Base-by-base conservation (phyloP, 2,888 invertebrate genomes). In the Meghimatium bilineatum region DNA sequence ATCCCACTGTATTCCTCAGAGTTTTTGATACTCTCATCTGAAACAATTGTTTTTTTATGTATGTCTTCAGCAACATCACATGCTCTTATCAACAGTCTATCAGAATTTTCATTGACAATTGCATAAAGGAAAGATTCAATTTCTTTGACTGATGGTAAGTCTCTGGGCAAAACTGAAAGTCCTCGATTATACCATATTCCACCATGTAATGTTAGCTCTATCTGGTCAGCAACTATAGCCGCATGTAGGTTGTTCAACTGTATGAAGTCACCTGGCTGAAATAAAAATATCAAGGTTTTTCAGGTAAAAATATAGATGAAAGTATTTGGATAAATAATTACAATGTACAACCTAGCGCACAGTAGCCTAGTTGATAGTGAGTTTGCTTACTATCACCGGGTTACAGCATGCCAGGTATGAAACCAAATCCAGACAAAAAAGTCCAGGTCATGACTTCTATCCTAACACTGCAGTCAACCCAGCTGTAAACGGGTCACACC, bases 261-360 rank as follows among this genome's bases (percentile, higher is more conserved):
- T 44, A 84, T 52, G 34, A 44, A 84, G 75, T 75, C 67, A 0
- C 84, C 80, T 34, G 84, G 84, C 84, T 84, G 80, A 84, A 67
- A 63, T 26, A 36, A 10, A 71, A 71, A 71, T 36, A 17, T 1
- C 20, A 20, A 63, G 17, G 29, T 29, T 56, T 12, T 56, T 56
- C 3, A 56, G 23, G 20, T 56, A 23, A 56, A 56, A 56, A 56
- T 56, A 56, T 17, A 56, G n/a, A 44, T 44, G 44, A 44, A 8
- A 44, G 44, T 44, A 44, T 44, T 44, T 8, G 6, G 44, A 44
- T 44, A 12, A n/a, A 44, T 44, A 5, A 44, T 44, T 12, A 44
- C 44, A 44, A 44, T 44, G 44, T 44, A 8, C n/a, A n/a, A n/a
- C n/a, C n/a, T n/a, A n/a, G n/a, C n/a, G n/a, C n/a, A n/a, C n/a